Conservation (phyloP, 1,140 invertebrate species). For the Agrypnia vestita region DNA sequence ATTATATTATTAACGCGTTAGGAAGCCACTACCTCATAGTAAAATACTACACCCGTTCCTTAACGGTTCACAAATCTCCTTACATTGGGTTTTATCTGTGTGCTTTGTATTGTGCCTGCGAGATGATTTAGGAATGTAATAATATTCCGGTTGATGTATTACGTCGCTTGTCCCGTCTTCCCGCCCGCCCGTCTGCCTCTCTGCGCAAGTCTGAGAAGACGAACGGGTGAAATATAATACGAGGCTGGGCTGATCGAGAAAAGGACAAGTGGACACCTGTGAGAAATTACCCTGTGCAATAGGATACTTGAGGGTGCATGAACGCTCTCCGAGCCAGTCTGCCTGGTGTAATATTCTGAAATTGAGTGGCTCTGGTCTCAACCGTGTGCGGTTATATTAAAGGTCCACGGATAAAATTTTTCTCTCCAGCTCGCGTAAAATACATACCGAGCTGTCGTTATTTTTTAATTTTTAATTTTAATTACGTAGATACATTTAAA, state of each 20-base stretch:
- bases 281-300: slow-evolving; percentile 46
- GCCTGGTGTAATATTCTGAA: no score
- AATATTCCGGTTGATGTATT: slow-evolving; percentile 16
- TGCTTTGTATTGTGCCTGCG: not conserved
- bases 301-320: slow-evolving; percentile 22
- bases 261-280: slow-evolving; percentile 27
- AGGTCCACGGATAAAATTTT: no score
- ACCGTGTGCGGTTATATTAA: no score
- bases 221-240: slow-evolving; percentile 45
- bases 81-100: not conserved
- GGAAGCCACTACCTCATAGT: not conserved
- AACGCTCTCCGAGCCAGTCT: no score
- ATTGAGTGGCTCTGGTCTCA: no score
- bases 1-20: not conserved
- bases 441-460: no score
- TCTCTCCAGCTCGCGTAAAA: no score
- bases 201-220: not conserved
- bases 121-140: slow-evolving; percentile 25
- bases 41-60: slow-evolving; percentile 4
- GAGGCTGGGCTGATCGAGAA: slow-evolving; percentile 41
- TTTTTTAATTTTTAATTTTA: no score
- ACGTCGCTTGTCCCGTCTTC: not conserved
- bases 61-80: not conserved
- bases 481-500: no score
- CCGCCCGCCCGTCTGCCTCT: not conserved